Evolutionary conservation across 2,888 invertebrate genomes (phyloP), one percentile per base, ranked within the genome.

Genomic region (Leucophenga montana): DNA sequence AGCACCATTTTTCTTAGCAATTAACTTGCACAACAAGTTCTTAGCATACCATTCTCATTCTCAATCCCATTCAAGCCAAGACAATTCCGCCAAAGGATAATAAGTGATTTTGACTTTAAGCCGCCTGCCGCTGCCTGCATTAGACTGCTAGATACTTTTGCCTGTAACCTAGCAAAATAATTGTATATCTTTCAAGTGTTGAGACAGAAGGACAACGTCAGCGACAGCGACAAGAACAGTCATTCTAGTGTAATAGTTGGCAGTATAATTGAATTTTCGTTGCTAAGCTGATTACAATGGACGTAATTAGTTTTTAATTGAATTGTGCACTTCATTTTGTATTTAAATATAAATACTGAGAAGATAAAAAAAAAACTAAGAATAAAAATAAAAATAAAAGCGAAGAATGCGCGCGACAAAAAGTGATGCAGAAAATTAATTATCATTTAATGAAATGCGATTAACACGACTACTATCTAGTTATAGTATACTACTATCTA

Each of bases 231-330:
- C 50, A 50, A 50, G 50, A 6, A 50, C n/a, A 50, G 50, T 16
- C 16, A 59, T 20, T 53, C 56, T 73, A 73, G 71, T 75, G 75
- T 75, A 72, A 71, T 81, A 83, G 82, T 76, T 84, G 82, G 74
- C 84, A 82, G 72, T 74, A 85, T 82, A 82, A 82, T 85, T 85
- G 78, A 76, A 82, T 68, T 68, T 68, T 68, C 59, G 53, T 53
- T 68, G 54, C 44, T 64, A 68, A 68, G 62, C 68, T 62, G 68
- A 68, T 82, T 82, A 82, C 82, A 85, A 84, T 85, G 83, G 81
- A 85, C 85, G 82, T 82, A 82, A 85, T 85, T 82, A 82, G 85
- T 82, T 82, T 82, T 85, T 85, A 82, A 82, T 82, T 82, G 82
- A 81, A 75, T 81, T 81, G 83, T 72, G 79, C 73, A 73, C 82